Base-by-base conservation (phyloP, 2,888 invertebrate species). In the Torymus texanus region DNA sequence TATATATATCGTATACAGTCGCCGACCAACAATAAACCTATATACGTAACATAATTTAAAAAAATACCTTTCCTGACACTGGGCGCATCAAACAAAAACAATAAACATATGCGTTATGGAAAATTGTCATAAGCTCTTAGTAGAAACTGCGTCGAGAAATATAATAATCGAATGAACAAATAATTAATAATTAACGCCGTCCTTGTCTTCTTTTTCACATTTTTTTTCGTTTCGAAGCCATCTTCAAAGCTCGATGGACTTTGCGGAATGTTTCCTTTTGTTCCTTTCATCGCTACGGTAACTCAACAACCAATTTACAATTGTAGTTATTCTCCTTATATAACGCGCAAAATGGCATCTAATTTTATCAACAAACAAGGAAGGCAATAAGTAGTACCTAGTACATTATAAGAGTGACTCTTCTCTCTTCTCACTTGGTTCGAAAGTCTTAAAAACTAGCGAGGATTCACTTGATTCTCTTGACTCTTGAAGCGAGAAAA, bases 311-410 rank as follows among this genome's bases (percentile, higher is more conserved):
- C 79, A 79, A 81, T 81, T 78, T 59, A 73, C 70, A 78, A 41
- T 73, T 55, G 56, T 72, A 61, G 18, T 71, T 77, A 77, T 65
- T 66, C 61, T 75, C 12, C 41, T 76, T 71, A 81, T 75, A 63
- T 55, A 75, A 73, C 72, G 56, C 72, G 53, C 50, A 41, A 59
- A 81, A 79, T 51, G 50, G 72, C 58, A 53, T 75, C 71, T 72
- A 77, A 75, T 77, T 79, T 77, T 79, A 81, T 77, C 71, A 79
- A 77, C 65, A 76, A 81, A 79, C 59, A 78, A 80, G 70, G 75
- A 81, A 81, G 78, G 77, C 78, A 80, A 77, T 82, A 78, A 80
- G 72, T 77, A 77, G 76, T 80, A 80, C 58, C 58, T 72, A 80
- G 61, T 78, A 62, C 24, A 72, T 68, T 75, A 53, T 73, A 68